Conservation (phyloP, 53 echinoderm and acorn worm genomes). For the Patiria pectinifera region DNA sequence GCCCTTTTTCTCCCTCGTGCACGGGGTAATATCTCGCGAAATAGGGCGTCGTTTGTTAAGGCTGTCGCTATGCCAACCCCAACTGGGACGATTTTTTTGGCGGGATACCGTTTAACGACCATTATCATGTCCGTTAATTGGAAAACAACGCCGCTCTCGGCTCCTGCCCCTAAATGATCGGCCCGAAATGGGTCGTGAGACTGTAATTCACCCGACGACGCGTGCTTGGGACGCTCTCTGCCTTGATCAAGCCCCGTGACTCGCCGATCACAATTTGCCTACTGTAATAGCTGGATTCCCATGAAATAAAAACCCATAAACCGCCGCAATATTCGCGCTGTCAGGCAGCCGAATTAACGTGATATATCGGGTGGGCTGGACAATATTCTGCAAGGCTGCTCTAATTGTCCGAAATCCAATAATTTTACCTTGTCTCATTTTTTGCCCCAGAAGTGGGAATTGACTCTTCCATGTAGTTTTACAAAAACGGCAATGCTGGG, state of each 20-base stretch:
- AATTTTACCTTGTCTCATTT: not conserved
- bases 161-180: not conserved
- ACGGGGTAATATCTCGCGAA: not conserved
- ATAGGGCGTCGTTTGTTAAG: not conserved
- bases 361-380: not conserved
- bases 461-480: not conserved
- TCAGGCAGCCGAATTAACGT: not conserved
- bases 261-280: not conserved
- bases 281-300: not conserved
- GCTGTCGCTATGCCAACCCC: not conserved
- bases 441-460: not conserved
- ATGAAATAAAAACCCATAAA: not conserved
- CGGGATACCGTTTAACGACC: not conserved
- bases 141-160: not conserved
- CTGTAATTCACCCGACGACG: not conserved
- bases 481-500: not conserved
- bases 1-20: not conserved
- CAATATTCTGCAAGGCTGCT: not conserved
- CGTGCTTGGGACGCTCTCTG: not conserved
- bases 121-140: not conserved
- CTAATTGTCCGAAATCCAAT: not conserved
- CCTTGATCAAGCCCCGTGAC: not conserved
- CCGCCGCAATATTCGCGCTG: not conserved
- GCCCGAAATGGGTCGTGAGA: not conserved
- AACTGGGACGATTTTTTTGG: not conserved